Conservation (phyloP, 2,113 vertebrate genomes). For the Siniperca chuatsi region DNA sequence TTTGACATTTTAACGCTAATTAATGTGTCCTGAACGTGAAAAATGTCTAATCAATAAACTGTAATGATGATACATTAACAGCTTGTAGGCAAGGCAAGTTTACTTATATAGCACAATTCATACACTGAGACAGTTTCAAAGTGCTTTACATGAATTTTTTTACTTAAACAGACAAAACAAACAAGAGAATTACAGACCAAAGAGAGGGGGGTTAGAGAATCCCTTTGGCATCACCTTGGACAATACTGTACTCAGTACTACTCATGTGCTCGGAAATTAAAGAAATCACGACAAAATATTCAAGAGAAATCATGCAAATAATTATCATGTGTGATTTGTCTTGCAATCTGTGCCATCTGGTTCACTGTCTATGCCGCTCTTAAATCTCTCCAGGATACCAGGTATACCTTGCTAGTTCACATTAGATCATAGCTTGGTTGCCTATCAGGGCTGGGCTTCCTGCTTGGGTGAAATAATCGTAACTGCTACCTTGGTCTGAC, state of each 20-base stretch:
- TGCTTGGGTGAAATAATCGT: slow-evolving; percentile 66
- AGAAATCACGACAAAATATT: slow-evolving; percentile 2
- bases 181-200: background rate
- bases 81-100: background rate
- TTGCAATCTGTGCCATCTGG: slow-evolving; percentile 18
- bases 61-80: background rate
- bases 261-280: background rate
- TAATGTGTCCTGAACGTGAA: background rate
- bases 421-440: slow-evolving; percentile 58
- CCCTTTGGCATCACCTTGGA: background rate
- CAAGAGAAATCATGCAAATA: slow-evolving; percentile 24
- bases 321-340: slow-evolving; percentile 1
- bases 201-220: background rate
- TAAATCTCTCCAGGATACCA: slow-evolving; percentile 20
- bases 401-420: slow-evolving; percentile 50
- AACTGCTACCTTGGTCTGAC: slow-evolving; percentile 75
- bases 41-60: background rate
- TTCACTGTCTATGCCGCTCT: background rate
- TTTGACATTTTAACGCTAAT: background rate
- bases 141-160: background rate
- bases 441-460: slow-evolving; percentile 43
- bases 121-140: background rate
- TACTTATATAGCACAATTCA: background rate
- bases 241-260: background rate
- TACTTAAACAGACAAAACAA: background rate